These are phyloP conservation scores for Isurus oxyrinchus DNA, from an alignment of 2,113 vertebrate species.

Conservation along the genomic window DNA sequence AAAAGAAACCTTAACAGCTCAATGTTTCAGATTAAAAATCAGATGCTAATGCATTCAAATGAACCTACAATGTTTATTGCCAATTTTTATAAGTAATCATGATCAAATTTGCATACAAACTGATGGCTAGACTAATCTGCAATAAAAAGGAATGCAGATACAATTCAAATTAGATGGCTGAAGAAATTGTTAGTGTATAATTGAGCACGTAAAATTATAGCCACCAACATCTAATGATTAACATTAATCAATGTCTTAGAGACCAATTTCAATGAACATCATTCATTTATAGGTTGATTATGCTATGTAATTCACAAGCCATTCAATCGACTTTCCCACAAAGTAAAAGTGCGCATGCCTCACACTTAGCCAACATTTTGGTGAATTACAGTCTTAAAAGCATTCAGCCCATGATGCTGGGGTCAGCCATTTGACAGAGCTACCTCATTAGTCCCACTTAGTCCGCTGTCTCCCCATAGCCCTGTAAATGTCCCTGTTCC, in stretches of 20 bases:
- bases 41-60: conserved; percentile 18
- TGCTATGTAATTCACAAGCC: background rate
- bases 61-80: conserved; percentile 9
- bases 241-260: background rate
- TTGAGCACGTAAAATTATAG: conserved; percentile 26
- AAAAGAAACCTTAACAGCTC: background rate
- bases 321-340: background rate
- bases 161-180: conserved; percentile 27
- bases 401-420: background rate
- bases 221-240: conserved; percentile 1
- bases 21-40: conserved; percentile 22
- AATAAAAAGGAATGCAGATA: background rate
- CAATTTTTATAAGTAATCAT: conserved; percentile 6
- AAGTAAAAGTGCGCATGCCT: background rate
- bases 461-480: background rate
- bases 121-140: background rate
- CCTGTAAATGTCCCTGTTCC: background rate
- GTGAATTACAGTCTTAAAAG: background rate
- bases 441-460: background rate
- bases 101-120: background rate
- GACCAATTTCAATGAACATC: background rate
- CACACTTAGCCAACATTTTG: background rate
- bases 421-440: too few relatives aligned
- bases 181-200: conserved; percentile 30
- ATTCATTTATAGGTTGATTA: background rate